These are phyloP conservation scores for Hirtodrosophila duncani DNA, from an alignment of 2,888 invertebrate species.

Conservation along the genomic window DNA sequence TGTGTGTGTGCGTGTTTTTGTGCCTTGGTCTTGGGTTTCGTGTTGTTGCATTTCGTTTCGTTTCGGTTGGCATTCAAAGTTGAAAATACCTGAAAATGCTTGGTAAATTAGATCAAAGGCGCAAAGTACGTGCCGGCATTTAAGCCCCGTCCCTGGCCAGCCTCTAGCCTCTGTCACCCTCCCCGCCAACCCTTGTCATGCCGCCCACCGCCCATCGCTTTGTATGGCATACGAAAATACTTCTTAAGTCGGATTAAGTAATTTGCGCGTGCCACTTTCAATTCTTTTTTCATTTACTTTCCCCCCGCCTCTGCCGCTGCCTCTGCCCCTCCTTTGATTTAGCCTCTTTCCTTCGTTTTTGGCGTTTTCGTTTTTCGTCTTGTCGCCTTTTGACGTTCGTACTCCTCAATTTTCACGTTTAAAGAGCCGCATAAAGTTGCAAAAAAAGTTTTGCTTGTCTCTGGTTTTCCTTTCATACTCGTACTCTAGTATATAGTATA, in stretches of 20 bases:
- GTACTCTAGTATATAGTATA: too few species aligned
- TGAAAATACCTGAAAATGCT: constrained; percentile 68
- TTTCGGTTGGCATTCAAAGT: constrained; percentile 58
- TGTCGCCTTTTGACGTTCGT: not conserved
- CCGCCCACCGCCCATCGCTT: constrained; percentile 4
- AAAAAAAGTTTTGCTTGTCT: too few species aligned
- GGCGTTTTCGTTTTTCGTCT: not conserved
- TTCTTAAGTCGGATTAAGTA: constrained; percentile 66
- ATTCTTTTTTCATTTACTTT: constrained; percentile 33
- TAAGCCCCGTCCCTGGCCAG: constrained; percentile 8
- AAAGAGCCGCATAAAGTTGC: too few species aligned
- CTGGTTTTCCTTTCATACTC: not conserved
- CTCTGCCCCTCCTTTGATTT: constrained; percentile 5
- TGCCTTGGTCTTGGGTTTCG: constrained; percentile 4
- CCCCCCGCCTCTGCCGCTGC: not conserved
- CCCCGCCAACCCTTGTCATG: not conserved
- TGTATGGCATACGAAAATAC: constrained; percentile 48
- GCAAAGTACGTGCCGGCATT: constrained; percentile 56
- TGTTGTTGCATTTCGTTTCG: constrained; percentile 42
- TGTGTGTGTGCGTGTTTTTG: constrained; percentile 5
- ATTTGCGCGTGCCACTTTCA: constrained; percentile 63
- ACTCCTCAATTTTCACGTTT: too few species aligned
- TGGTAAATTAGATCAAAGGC: constrained; percentile 69
- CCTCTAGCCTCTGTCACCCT: not conserved
- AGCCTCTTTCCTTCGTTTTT: constrained; percentile 2